phyloP scores from a whole-genome alignment of 2,888 invertebrate genomes.

The Busseola fusca region DNA sequence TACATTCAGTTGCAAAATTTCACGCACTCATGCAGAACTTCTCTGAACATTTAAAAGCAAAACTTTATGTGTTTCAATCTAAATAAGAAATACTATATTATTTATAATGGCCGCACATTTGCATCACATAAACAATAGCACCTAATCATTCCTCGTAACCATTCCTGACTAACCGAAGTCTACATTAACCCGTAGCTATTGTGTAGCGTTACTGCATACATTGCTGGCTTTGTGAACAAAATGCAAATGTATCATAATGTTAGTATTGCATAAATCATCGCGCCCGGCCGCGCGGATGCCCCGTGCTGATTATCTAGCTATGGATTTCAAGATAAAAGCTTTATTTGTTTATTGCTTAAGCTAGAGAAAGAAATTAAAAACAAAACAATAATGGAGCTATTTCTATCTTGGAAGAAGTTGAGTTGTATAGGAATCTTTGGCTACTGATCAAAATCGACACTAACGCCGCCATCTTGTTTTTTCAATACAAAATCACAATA shows the following conservation, averaged over 20 bases:
- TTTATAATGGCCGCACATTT: slow-evolving; percentile 63
- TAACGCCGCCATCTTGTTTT: neutral
- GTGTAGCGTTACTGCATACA: slow-evolving; percentile 64
- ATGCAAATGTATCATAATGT: slow-evolving; percentile 80
- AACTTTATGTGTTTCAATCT: slow-evolving; percentile 49
- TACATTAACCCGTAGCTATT: slow-evolving; percentile 65
- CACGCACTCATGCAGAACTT: slow-evolving; percentile 7
- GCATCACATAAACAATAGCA: slow-evolving; percentile 65
- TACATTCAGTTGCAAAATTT: slow-evolving; percentile 9
- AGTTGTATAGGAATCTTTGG: neutral
- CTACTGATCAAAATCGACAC: neutral
- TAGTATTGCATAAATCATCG: slow-evolving; percentile 76
- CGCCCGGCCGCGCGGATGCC: slow-evolving; percentile 71
- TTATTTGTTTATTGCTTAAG: slow-evolving; percentile 65
- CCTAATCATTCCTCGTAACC: slow-evolving; percentile 64
- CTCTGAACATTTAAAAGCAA: slow-evolving; percentile 19
- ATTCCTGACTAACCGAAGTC: slow-evolving; percentile 64
- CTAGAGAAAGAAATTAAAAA: slow-evolving; percentile 10
- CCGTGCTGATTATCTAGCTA: slow-evolving; percentile 76
- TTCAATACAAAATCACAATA: neutral
- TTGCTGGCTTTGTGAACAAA: slow-evolving; percentile 74
- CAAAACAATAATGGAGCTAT: neutral
- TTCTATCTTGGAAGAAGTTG: neutral
- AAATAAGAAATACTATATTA: slow-evolving; percentile 61
- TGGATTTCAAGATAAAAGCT: slow-evolving; percentile 74